Conservation (phyloP, 2,797 vertebrate genomes). For the Tapera naevia region DNA sequence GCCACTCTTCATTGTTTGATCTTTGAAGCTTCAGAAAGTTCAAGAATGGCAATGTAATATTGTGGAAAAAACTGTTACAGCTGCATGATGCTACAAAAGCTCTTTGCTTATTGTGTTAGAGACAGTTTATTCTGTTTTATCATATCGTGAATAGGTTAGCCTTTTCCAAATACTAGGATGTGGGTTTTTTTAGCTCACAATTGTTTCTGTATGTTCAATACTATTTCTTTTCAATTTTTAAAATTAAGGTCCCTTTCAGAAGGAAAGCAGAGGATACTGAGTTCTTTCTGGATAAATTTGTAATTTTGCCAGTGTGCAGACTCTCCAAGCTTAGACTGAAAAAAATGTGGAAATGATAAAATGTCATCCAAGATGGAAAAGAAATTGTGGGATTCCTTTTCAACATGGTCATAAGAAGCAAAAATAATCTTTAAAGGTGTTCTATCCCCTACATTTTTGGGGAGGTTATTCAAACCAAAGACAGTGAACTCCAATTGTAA, state of each 20-base stretch:
- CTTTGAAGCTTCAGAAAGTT: slow-evolving; percentile 31
- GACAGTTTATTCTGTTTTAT: slow-evolving; percentile 15
- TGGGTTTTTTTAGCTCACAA: not conserved
- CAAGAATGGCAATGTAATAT: not conserved
- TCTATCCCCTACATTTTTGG: not conserved
- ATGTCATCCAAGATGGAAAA: slow-evolving; percentile 2
- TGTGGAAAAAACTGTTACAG: slow-evolving; percentile 7
- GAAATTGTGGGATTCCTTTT: not conserved
- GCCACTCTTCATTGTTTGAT: not conserved
- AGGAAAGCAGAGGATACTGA: not conserved
- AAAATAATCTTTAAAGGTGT: not conserved
- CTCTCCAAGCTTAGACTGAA: not conserved
- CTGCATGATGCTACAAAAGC: not conserved
- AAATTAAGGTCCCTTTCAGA: not conserved
- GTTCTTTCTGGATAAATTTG: not conserved
- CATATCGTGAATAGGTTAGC: slow-evolving; percentile 4
- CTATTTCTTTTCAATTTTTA: not conserved
- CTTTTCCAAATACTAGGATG: not conserved
- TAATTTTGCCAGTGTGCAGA: not conserved
- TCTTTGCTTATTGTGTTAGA: slow-evolving; percentile 19
- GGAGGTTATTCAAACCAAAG: not conserved
- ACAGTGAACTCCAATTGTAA: not conserved
- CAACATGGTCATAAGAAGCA: not conserved
- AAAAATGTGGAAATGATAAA: slow-evolving; percentile 35
- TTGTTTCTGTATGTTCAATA: not conserved